These are phyloP conservation scores for Taeniopygia guttata DNA, from an alignment of 2,797 vertebrate species.

Conservation along the genomic window DNA sequence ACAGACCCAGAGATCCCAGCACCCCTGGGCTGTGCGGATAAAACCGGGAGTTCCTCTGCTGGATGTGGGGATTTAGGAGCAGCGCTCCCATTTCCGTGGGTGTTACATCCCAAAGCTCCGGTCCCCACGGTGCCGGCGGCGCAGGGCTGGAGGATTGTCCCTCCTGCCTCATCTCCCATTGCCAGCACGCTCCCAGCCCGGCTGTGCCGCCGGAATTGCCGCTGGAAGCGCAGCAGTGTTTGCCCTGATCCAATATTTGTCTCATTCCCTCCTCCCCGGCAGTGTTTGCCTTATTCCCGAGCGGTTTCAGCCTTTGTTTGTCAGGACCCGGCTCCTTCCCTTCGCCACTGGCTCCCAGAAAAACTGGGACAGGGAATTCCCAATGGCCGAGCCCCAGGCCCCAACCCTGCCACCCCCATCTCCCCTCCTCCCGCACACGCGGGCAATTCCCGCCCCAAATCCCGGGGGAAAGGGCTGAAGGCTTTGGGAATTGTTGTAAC, in stretches of 20 bases:
- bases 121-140: neutral
- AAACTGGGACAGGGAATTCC: no score
- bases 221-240: slow-evolving; percentile 67
- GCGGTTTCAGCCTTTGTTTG: slow-evolving; percentile 71
- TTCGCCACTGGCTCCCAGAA: neutral
- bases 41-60: neutral
- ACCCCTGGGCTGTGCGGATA: neutral
- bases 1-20: neutral
- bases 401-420: neutral
- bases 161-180: slow-evolving; percentile 60
- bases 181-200: slow-evolving; percentile 67
- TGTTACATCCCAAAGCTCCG: neutral
- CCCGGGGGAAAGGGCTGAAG: neutral
- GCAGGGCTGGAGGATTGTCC: neutral
- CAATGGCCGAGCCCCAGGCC: neutral
- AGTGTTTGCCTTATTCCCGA: slow-evolving; percentile 75
- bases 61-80: neutral
- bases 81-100: neutral
- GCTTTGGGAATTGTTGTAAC: neutral
- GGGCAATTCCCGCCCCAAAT: accelerated
- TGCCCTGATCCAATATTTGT: slow-evolving; percentile 80
- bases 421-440: accelerated
- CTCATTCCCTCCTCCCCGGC: slow-evolving; percentile 74
- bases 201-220: neutral
- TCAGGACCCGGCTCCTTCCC: neutral